Evolutionary conservation across 2,888 invertebrate genomes (phyloP).

Genomic region (Sipha maydis): DNA sequence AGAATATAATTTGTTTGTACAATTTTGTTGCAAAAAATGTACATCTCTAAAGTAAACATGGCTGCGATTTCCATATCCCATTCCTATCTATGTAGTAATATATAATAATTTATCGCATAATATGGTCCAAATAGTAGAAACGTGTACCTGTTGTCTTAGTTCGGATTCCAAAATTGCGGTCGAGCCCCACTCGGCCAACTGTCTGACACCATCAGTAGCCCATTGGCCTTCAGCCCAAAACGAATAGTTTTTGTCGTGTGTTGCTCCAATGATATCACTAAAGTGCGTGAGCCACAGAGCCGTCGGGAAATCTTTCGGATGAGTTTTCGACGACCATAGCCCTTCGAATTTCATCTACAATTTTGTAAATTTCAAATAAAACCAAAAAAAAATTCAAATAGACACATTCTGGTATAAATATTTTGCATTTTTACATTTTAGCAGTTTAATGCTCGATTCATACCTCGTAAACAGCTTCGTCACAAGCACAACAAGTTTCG

Average conservation of each 20-base stretch:
- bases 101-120: too few relatives aligned
- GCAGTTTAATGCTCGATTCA: slow-evolving; percentile 63
- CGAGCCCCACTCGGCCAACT: slow-evolving; percentile 95
- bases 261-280: slow-evolving; percentile 95
- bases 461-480: slow-evolving; percentile 93
- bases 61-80: too few relatives aligned
- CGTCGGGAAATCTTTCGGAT: slow-evolving; percentile 94
- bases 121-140: too few relatives aligned
- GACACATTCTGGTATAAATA: not conserved
- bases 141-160: slow-evolving; percentile 83
- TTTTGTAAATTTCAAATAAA: not conserved
- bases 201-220: slow-evolving; percentile 89
- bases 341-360: slow-evolving; percentile 85
- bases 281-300: slow-evolving; percentile 93
- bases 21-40: too few relatives aligned
- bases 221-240: slow-evolving; percentile 93
- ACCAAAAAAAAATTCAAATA: not conserved
- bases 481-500: slow-evolving; percentile 89
- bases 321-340: slow-evolving; percentile 93
- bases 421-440: too few relatives aligned
- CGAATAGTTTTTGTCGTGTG: slow-evolving; percentile 87
- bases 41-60: too few relatives aligned
- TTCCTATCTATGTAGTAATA: too few relatives aligned
- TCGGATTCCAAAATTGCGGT: slow-evolving; percentile 93
- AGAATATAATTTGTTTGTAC: too few relatives aligned